Conservation (phyloP, 2,113 vertebrate species). For the Ophiodon elongatus region DNA sequence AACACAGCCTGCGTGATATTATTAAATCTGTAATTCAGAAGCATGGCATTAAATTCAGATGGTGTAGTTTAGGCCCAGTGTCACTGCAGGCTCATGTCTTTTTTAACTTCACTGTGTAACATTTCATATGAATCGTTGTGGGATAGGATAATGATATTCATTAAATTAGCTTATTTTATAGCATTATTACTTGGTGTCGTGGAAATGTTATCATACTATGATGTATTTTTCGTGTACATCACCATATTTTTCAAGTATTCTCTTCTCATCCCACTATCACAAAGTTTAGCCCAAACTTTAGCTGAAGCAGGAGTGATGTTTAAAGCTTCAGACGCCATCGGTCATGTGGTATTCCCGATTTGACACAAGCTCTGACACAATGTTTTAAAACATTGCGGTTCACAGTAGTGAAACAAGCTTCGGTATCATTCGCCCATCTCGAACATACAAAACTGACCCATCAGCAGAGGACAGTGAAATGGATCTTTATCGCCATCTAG, state of each 20-base stretch:
- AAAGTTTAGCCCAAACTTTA: background rate
- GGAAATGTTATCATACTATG: background rate
- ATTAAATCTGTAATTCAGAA: background rate
- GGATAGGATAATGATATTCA: background rate
- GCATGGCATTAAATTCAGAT: background rate
- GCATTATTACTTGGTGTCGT: background rate
- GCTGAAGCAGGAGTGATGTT: background rate
- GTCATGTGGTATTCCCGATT: background rate
- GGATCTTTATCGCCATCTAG: conserved; percentile 19
- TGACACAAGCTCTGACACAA: background rate
- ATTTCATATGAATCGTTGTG: background rate
- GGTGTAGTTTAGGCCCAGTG: background rate
- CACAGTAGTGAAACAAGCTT: background rate
- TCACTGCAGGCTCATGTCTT: background rate
- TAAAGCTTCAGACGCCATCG: background rate
- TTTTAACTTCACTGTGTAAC: background rate
- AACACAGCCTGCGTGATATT: background rate
- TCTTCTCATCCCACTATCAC: background rate
- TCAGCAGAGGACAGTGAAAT: background rate
- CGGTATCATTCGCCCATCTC: background rate
- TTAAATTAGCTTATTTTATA: background rate
- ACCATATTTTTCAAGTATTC: background rate
- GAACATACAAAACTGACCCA: background rate
- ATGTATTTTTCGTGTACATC: background rate
- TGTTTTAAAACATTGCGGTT: background rate